Evolutionary conservation across 2,797 vertebrate genomes (phyloP).

Genomic region (Crocidura indochinensis): DNA sequence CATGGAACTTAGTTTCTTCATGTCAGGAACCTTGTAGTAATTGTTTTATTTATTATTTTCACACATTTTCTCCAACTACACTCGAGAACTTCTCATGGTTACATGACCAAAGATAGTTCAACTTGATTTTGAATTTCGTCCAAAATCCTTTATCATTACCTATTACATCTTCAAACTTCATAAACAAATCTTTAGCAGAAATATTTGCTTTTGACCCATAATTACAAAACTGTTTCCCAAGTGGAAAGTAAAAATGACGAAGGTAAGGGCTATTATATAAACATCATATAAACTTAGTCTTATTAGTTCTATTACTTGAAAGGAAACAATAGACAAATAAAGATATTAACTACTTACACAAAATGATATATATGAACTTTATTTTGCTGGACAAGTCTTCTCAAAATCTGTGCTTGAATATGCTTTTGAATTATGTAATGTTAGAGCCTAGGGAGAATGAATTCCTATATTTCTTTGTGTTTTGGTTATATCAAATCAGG

Average conservation of each 20-base stretch:
- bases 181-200: neutral
- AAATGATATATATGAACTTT: neutral
- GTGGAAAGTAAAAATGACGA: neutral
- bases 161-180: neutral
- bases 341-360: neutral
- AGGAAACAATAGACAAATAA: neutral
- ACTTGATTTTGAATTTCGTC: neutral
- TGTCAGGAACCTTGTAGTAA: accelerated
- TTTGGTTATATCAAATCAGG: neutral
- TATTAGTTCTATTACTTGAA: neutral
- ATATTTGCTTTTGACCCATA: neutral
- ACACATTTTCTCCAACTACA: accelerated
- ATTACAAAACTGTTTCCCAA: conserved; percentile 4
- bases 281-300: neutral
- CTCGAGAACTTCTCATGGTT: neutral
- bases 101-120: neutral
- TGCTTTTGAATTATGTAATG: neutral
- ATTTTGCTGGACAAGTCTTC: neutral
- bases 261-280: neutral
- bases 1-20: neutral
- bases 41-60: neutral
- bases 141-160: neutral
- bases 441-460: neutral
- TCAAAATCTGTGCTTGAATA: neutral
- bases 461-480: neutral